Evolutionary conservation across 2,797 vertebrate genomes (phyloP).

Genomic region (Cichlasoma orientale): DNA sequence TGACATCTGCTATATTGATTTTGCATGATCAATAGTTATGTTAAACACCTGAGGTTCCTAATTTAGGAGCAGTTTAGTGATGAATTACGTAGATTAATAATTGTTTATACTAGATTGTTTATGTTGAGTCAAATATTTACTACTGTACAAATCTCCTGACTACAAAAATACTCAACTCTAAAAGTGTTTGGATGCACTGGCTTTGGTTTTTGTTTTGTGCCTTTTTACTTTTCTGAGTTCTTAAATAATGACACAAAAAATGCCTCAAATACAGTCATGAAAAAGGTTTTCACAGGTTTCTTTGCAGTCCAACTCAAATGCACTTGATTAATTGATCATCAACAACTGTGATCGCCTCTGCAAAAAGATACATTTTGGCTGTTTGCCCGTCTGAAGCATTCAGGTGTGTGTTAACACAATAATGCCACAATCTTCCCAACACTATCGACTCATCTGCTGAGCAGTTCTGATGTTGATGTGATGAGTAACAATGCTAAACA

Average conservation of each 20-base stretch:
- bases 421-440: neutral
- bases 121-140: neutral
- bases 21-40: constrained; percentile 32
- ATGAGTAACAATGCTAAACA: too few species aligned
- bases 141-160: neutral
- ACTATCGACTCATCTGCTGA: too few species aligned
- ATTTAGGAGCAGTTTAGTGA: constrained; percentile 4
- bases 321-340: neutral
- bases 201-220: neutral
- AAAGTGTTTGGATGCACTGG: neutral
- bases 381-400: neutral
- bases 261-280: neutral
- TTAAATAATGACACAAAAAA: neutral
- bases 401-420: neutral
- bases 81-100: neutral
- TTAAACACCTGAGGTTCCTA: neutral
- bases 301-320: neutral
- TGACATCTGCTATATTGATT: constrained; percentile 37
- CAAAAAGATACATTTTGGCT: neutral
- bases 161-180: neutral
- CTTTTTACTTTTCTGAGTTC: neutral
- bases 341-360: neutral
- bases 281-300: neutral
- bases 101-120: neutral
- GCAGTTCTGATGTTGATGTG: too few species aligned